Conservation (phyloP, 2,113 vertebrate species). For the Coryphaenoides rupestris region DNA sequence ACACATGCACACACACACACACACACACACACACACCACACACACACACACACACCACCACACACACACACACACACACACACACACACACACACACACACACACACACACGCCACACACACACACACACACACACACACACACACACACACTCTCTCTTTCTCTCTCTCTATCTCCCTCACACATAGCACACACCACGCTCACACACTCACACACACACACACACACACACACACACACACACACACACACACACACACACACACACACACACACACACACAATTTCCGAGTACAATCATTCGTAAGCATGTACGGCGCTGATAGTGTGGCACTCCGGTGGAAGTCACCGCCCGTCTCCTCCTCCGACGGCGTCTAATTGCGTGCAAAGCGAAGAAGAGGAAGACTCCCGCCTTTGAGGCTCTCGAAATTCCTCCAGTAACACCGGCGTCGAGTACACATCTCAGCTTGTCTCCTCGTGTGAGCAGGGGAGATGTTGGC, state of each 20-base stretch:
- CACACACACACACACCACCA: no score
- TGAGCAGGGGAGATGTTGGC: constrained; percentile 37
- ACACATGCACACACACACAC: no score
- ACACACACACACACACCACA: background rate
- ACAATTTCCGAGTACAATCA: background rate
- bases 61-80: background rate
- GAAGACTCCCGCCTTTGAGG: constrained; percentile 19
- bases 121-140: background rate
- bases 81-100: background rate
- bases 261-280: background rate
- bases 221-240: background rate
- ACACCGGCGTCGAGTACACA: no score
- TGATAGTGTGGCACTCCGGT: constrained; percentile 6
- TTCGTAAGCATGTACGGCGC: background rate
- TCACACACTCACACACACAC: background rate
- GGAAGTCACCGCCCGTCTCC: no score
- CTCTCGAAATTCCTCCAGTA: constrained; percentile 9
- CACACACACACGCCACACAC: background rate
- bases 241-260: background rate
- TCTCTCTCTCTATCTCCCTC: no score
- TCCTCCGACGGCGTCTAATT: constrained; percentile 55
- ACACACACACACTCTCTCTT: no score
- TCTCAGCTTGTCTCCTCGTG: constrained; percentile 1
- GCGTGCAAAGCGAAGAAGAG: constrained; percentile 17
- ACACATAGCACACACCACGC: no score